phyloP scores from a whole-genome alignment of 1,140 invertebrate species.

The Bombus ignitus region DNA sequence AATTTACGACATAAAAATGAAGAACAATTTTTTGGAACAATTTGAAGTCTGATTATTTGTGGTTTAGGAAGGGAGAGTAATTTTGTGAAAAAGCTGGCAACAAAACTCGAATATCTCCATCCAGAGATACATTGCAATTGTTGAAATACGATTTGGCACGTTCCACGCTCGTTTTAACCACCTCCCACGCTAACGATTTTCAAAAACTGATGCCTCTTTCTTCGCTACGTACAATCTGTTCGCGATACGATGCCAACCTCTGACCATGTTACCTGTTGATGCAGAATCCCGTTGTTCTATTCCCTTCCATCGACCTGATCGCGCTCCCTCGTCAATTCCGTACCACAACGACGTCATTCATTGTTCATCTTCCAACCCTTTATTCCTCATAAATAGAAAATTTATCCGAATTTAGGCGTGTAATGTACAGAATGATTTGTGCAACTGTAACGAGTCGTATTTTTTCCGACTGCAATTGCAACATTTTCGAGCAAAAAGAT shows the following conservation, averaged over 20 bases:
- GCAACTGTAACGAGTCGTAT: too few relatives aligned
- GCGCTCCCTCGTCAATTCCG: neutral
- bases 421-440: too few relatives aligned
- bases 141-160: conserved; percentile 1
- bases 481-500: too few relatives aligned
- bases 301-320: neutral
- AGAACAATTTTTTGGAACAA: neutral
- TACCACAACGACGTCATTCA: neutral
- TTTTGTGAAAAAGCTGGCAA: neutral
- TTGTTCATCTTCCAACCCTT: neutral
- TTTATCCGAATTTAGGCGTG: neutral
- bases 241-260: neutral
- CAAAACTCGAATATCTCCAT: neutral
- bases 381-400: neutral
- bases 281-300: neutral
- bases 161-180: neutral
- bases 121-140: neutral
- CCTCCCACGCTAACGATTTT: neutral
- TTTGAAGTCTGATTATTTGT: neutral
- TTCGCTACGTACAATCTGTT: neutral
- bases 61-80: neutral
- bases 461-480: too few relatives aligned
- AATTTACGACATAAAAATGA: neutral
- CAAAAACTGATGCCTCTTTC: neutral
- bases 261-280: conserved; percentile 28